Evolutionary conservation across 2,888 invertebrate species (phyloP).

Genomic region (Drosophila atripex): DNA sequence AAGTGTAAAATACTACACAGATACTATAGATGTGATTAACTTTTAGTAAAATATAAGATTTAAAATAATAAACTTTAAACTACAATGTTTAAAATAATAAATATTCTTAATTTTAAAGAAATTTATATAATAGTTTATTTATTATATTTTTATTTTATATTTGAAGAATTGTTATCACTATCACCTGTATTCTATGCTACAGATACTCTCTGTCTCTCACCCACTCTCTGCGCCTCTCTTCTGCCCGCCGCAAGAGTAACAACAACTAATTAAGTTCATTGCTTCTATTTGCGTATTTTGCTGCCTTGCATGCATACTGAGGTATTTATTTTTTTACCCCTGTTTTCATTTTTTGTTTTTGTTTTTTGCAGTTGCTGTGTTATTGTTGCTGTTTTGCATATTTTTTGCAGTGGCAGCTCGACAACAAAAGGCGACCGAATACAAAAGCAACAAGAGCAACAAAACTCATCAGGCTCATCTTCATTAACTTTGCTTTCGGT

Average conservation of each 20-base stretch:
- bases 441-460: slow-evolving; percentile 45
- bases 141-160: neutral
- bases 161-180: neutral
- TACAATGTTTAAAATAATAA: neutral
- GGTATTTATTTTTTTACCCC: slow-evolving; percentile 24
- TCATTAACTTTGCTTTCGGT: slow-evolving; percentile 72
- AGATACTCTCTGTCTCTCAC: neutral
- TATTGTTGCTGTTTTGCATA: slow-evolving; percentile 46
- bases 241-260: slow-evolving; percentile 38
- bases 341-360: slow-evolving; percentile 50
- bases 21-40: neutral
- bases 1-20: neutral
- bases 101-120: neutral
- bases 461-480: slow-evolving; percentile 77
- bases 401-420: slow-evolving; percentile 61
- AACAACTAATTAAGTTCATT: slow-evolving; percentile 81
- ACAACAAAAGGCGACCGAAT: slow-evolving; percentile 70
- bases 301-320: slow-evolving; percentile 59
- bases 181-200: slow-evolving; percentile 9
- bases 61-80: neutral
- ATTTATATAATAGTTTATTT: neutral
- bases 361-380: slow-evolving; percentile 33
- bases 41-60: neutral
- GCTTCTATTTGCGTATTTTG: slow-evolving; percentile 76
- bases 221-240: slow-evolving; percentile 14